Base-by-base conservation (phyloP, 2,888 invertebrate genomes). In the Chironomus tentans region DNA sequence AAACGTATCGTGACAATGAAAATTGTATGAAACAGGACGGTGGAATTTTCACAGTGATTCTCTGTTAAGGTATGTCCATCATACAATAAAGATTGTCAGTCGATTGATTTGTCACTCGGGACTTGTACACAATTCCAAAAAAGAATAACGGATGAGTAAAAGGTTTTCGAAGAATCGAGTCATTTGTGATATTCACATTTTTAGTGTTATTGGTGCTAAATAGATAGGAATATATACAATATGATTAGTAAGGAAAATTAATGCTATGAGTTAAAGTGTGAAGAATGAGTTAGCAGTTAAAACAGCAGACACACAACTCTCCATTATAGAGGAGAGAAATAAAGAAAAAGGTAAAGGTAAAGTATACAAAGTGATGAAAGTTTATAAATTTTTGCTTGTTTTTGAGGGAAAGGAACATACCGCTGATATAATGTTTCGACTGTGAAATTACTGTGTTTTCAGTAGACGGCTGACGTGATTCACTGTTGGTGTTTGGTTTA, bases 351-450 rank as follows among this genome's bases (percentile, higher is more conserved):
- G 18, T 18, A 56, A 18, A 15, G 18, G 56, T 28, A 28, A 28
- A 28, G 28, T 28, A 28, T 28, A 28, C 28, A 28, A 28, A 28
- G 28, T 56, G 56, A 56, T 56, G n/a, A 68, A 13, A 61, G 61
- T n/a, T n/a, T n/a, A n/a, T 24, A n/a, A 5, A 12, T 21, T 10
- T 24, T 68, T 28, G 68, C 38, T 24, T 24, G 56, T 56, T 69
- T n/a, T 13, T 46, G 18, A n/a, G 47, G 72, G 76, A 70, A 72
- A 77, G 38, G 79, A 78, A 79, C 77, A 78, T 81, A 83, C 84
- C 84, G 79, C 82, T 84, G 78, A 84, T 81, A 80, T 84, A 84
- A 79, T 84, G 84, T 78, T 83, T 80, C 78, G 84, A 82, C 71
- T 75, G 77, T 61, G 24, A 48, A 15, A 62, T 76, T 70, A 73